phyloP scores from a whole-genome alignment of 1,140 invertebrate genomes.

The Cotesia typhae region DNA sequence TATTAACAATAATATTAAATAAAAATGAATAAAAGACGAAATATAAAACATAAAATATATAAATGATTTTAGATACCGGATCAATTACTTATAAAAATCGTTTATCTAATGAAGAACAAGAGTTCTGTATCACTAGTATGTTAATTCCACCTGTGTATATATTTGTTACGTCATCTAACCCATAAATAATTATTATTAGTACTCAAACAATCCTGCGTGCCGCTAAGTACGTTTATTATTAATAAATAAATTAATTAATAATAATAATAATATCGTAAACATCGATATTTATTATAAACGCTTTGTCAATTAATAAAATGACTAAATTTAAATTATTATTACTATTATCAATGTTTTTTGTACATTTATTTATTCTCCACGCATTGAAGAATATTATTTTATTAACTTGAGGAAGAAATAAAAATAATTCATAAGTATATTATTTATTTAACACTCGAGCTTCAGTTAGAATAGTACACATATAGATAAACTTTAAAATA shows the following conservation, averaged over 20 bases:
- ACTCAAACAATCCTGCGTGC: conserved; percentile 41
- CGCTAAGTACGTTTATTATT: conserved; percentile 43
- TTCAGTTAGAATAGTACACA: background rate
- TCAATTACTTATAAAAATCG: conserved; percentile 6
- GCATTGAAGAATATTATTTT: too few relatives aligned
- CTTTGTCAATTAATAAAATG: conserved; percentile 67
- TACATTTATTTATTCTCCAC: conserved; percentile 7
- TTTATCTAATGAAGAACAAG: conserved; percentile 16
- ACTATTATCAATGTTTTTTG: conserved; percentile 16
- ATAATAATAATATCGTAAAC: conserved; percentile 39
- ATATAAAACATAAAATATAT: conserved; percentile 9
- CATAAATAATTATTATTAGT: conserved; percentile 31
- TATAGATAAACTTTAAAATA: background rate
- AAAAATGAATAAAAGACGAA: conserved; percentile 11
- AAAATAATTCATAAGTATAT: background rate
- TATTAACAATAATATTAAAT: background rate
- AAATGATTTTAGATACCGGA: conserved; percentile 10
- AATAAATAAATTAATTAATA: conserved; percentile 10
- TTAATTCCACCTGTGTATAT: conserved; percentile 63
- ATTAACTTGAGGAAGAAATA: background rate
- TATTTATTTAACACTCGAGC: conserved; percentile 10
- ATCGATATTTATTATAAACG: conserved; percentile 64
- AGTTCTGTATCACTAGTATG: conserved; percentile 61
- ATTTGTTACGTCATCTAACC: conserved; percentile 58
- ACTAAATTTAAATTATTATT: conserved; percentile 57